Evolutionary conservation across 92 coral and sea anemone genomes (phyloP), one percentile per base, ranked within the genome.

Genomic region (Parazoanthus darwini): DNA sequence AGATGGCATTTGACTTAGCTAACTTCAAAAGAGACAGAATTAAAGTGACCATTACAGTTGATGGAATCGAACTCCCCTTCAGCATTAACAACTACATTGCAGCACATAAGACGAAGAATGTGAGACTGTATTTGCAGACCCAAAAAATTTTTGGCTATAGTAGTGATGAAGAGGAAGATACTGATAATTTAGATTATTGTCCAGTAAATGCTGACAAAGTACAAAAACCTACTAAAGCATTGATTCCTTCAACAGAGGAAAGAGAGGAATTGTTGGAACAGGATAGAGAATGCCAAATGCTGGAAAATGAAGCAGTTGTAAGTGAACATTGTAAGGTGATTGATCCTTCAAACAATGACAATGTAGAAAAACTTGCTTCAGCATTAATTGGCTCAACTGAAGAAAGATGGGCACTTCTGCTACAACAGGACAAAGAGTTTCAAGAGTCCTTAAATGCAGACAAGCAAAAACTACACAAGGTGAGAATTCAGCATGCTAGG

Each of bases 21-120:
- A 89, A 83, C 88, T 82, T 89, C 43, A 89, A 75, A 50, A 58
- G 80, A 38, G 90, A 90, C 2, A 70, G 78, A 44, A 82, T 90
- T 81, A 79, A 42, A 86, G 88, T 79, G 18, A 80, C 87, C 87
- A 46, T 90, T 38, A 90, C 39, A 70, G 78, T 90, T 86, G 90
- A 38, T 46, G 82, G 88, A 4, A 77, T 39, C 3, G 74, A 78
- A 51, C 78, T 85, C 18, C 92, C 92, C 37, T 90, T 86, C 85
- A 90, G 58, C 81, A 46, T 90, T 73, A 25, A 58, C 11, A 90
- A 90, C 88, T 90, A 86, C 88, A 90, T 86, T 73, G 92, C 86
- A 80, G 92, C 90, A 5, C 90, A 90, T 33, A 90, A 86, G 74
- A 43, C 81, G 23, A 90, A 82, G 65, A 86, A 73, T 80, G 90